Conservation (phyloP, 2,888 invertebrate species). For the Coronaproctus castanopsis region DNA sequence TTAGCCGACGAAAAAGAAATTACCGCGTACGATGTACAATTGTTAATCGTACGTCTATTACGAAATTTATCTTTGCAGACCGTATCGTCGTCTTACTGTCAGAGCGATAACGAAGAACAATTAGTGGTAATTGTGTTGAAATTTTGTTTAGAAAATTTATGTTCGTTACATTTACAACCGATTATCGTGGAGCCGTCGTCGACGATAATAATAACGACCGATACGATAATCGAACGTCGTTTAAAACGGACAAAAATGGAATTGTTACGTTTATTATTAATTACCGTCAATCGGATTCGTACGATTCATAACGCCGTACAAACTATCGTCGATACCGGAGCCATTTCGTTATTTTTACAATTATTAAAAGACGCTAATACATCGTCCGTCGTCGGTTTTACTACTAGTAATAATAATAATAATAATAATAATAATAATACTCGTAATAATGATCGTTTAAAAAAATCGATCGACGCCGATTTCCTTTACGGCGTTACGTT, state of each 20-base stretch:
- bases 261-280: background rate
- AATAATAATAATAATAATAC: no score
- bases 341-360: slow-evolving; percentile 15
- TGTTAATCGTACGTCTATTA: background rate
- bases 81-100: background rate
- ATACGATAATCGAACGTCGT: slow-evolving; percentile 8
- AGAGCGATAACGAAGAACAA: slow-evolving; percentile 11
- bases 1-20: background rate
- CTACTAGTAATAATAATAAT: background rate
- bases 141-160: slow-evolving; percentile 38
- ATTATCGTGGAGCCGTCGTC: slow-evolving; percentile 8
- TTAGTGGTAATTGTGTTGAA: slow-evolving; percentile 37
- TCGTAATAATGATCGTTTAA: no score
- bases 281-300: background rate
- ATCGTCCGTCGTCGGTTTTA: slow-evolving; percentile 6
- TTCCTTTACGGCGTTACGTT: slow-evolving; percentile 7
- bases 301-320: slow-evolving; percentile 1
- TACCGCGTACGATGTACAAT: background rate
- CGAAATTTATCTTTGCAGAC: background rate
- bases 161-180: slow-evolving; percentile 30
- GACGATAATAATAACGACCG: slow-evolving; percentile 10
- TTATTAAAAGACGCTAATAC: slow-evolving; percentile 14
- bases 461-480: background rate
- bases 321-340: slow-evolving; percentile 14
- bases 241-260: background rate